Evolutionary conservation across 2,113 vertebrate genomes (phyloP), one percentile per base, ranked within the genome.

Genomic region (Propithecus coquereli): DNA sequence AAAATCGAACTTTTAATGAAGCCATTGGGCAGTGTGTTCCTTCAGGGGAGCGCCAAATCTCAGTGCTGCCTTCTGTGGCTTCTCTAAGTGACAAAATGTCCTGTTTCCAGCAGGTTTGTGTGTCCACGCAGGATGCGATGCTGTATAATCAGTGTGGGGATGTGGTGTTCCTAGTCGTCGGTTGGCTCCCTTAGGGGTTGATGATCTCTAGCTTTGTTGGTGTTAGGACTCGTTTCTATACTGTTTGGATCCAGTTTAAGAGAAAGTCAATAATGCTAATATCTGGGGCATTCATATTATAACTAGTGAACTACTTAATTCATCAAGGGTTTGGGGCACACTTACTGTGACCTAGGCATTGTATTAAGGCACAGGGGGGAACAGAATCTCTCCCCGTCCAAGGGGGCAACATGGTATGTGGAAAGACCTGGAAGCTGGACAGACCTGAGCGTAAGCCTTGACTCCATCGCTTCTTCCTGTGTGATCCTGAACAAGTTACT

Each of bases 111-210:
- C 25, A 85, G 63, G 59, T 25, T 43, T 14, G 4, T 34, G 10
- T 57, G 25, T 66, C 65, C 23, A 27, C 8, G 20, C 4, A 23
- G 52, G 11, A 50, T 22, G 32, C 43, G 8, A 50, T 17, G 37
- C 65, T 32, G 0, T 2, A 0, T 34, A 43, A 37, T 76, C 34
- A 47, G 0, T 1, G 0, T 50, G 22, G n/a, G 74, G 45, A 8
- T 45, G n/a, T 54, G 59, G 50, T 9, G 34, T 47, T 80, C 20
- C 34, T 18, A 5, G 25, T 65, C 47, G 59, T 61, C 37, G 77
- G 7, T 11, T 13, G 27, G 14, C 40, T 83, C 4, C 16, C 65
- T 13, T 40, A 68, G 59, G 32, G n/a, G 23, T 47, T 1, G 45
- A 52, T 32, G 16, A 14, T 12, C 27, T 79, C 54, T 30, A 57